Base-by-base conservation (phyloP, 1,140 invertebrate species). In the Musca domestica region DNA sequence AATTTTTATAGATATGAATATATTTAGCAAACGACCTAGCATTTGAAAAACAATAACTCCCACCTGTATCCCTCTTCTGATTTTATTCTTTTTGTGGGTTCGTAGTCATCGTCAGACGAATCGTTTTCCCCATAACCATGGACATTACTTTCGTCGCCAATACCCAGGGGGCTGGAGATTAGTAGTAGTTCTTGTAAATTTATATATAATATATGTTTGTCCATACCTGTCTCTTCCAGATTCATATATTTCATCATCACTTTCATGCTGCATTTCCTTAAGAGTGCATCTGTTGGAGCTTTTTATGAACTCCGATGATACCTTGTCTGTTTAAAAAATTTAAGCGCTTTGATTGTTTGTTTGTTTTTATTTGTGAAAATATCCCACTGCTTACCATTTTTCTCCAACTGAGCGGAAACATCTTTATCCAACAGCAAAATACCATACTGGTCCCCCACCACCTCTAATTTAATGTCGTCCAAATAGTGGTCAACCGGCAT, bases 311-410 rank as follows among this genome's bases (percentile, higher is more conserved):
- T 27, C 9, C 6, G 23, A 6, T 4, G n/a, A n/a, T n/a, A n/a
- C n/a, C n/a, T 15, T 58, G 15, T 58, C 4, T 27, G 9, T n/a
- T n/a, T n/a, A n/a, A n/a, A n/a, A n/a, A n/a, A n/a, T n/a, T n/a
- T n/a, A n/a, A n/a, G n/a, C n/a, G n/a, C n/a, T n/a, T n/a, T n/a
- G n/a, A n/a, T n/a, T n/a, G n/a, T n/a, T n/a, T n/a, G n/a, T n/a
- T n/a, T n/a, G n/a, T n/a, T n/a, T n/a, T n/a, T n/a, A n/a, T n/a
- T n/a, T n/a, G n/a, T n/a, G n/a, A n/a, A n/a, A n/a, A n/a, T n/a
- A n/a, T n/a, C n/a, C n/a, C n/a, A n/a, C n/a, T 58, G 20, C 27
- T n/a, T 61, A 61, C 56, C 56, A n/a, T 61, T 30, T 9, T 14
- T 34, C 20, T 41, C 56, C 27, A 34, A 34, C 19, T 61, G 6